These are phyloP conservation scores for Caenorhabditis imperialis DNA, from an alignment of 2,888 invertebrate species.

Conservation along the genomic window DNA sequence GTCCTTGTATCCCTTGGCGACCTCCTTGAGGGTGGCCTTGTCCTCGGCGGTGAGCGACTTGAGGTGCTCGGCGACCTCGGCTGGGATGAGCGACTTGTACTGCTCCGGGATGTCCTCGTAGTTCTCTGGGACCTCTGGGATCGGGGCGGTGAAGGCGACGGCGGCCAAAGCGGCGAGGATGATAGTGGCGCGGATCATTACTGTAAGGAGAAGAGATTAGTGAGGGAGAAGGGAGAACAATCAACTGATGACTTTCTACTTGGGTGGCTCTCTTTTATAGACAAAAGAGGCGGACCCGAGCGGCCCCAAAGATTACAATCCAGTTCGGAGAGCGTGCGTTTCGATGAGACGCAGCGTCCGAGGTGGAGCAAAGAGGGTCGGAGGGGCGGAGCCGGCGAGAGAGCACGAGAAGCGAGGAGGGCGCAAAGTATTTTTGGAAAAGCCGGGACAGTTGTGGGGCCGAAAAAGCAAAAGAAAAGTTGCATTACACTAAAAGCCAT, in stretches of 20 bases:
- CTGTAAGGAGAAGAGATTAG: constrained; percentile 16
- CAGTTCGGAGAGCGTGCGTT: constrained; percentile 7
- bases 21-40: constrained; percentile 72
- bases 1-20: constrained; percentile 67
- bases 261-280: constrained; percentile 32
- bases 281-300: constrained; percentile 15
- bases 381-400: constrained; percentile 33
- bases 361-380: neutral
- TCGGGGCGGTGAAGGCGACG: constrained; percentile 60
- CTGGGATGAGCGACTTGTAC: constrained; percentile 72
- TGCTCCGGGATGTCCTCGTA: constrained; percentile 73
- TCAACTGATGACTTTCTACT: neutral
- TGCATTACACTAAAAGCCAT: constrained; percentile 31
- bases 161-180: constrained; percentile 60
- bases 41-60: constrained; percentile 73
- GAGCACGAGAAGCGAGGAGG: constrained; percentile 1
- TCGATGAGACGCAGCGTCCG: constrained; percentile 6
- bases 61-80: constrained; percentile 75
- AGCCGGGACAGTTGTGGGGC: constrained; percentile 6
- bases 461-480: constrained; percentile 23
- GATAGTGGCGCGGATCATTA: constrained; percentile 55
- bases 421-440: constrained; percentile 4
- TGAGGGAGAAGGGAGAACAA: neutral
- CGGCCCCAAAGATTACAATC: constrained; percentile 24
- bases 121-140: constrained; percentile 62